These are phyloP conservation scores for Rhingia campestris DNA, from an alignment of 2,888 invertebrate genomes.

Conservation along the genomic window DNA sequence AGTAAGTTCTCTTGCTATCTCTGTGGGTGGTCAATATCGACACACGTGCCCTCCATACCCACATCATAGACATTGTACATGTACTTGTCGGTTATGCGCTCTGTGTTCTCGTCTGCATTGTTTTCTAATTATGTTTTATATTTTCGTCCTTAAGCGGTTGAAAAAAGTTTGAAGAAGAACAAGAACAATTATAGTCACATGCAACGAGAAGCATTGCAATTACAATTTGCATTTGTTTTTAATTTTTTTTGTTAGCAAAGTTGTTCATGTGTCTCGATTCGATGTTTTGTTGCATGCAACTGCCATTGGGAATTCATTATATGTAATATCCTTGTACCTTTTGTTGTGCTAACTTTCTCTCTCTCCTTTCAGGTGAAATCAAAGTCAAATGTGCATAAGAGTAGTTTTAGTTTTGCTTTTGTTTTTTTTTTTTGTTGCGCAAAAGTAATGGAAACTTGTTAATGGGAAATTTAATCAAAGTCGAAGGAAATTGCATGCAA, in stretches of 20 bases:
- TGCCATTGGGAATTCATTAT: conserved; percentile 71
- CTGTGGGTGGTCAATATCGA: conserved; percentile 60
- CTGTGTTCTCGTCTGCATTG: conserved; percentile 4
- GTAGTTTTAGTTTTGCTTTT: background rate
- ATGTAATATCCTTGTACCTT: conserved; percentile 59
- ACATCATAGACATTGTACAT: conserved; percentile 15
- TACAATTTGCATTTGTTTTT: conserved; percentile 67
- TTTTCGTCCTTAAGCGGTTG: conserved; percentile 44
- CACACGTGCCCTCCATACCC: conserved; percentile 33
- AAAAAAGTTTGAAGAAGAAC: background rate
- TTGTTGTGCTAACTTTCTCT: conserved; percentile 10
- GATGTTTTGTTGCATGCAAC: conserved; percentile 62
- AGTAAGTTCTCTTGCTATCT: conserved; percentile 73
- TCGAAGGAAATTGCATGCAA: conserved; percentile 69
- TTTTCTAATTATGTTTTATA: conserved; percentile 56
- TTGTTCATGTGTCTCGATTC: conserved; percentile 46
- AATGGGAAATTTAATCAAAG: conserved; percentile 72
- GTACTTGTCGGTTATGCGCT: too few species aligned
- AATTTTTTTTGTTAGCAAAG: conserved; percentile 1
- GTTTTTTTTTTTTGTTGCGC: conserved; percentile 4
- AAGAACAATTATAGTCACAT: conserved; percentile 44
- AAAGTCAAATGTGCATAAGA: conserved; percentile 61
- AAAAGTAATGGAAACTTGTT: conserved; percentile 62
- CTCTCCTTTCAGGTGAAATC: conserved; percentile 52
- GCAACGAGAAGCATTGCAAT: conserved; percentile 46